Conservation (phyloP, 1,140 invertebrate species). For the Neuroterus valhalla region DNA sequence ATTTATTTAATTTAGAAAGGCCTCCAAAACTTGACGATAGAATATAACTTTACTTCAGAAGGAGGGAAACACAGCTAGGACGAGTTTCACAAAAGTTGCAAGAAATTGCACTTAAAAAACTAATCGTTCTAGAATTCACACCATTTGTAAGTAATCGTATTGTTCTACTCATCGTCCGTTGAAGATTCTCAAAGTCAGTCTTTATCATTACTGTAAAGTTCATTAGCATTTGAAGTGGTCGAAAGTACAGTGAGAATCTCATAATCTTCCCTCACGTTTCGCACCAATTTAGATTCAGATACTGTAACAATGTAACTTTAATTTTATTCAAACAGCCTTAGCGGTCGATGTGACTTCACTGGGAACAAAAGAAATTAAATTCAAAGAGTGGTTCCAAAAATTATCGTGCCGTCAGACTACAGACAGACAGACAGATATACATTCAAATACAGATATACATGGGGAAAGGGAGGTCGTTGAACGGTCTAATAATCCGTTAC, state of each 20-base stretch:
- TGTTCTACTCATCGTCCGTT: not conserved
- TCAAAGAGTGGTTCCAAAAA: too few relatives aligned
- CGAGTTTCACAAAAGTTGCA: not conserved
- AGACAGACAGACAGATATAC: too few relatives aligned
- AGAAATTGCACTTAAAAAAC: not conserved
- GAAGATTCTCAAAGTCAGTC: not conserved
- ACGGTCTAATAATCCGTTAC: too few relatives aligned
- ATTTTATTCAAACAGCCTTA: too few relatives aligned
- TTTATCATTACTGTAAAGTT: not conserved
- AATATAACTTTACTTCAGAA: not conserved
- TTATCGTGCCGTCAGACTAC: too few relatives aligned
- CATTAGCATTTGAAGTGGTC: constrained; percentile 17
- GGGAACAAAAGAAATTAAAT: too few relatives aligned
- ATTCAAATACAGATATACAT: too few relatives aligned
- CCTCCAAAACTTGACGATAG: not conserved
- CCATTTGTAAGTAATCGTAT: not conserved
- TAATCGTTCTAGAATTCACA: not conserved
- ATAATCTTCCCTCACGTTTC: constrained; percentile 25
- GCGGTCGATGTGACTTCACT: too few relatives aligned
- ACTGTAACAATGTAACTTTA: constrained; percentile 5
- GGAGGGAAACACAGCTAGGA: not conserved
- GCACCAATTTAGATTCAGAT: constrained; percentile 9
- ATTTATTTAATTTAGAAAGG: too few relatives aligned
- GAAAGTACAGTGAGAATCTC: constrained; percentile 5
- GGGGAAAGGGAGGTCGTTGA: too few relatives aligned